Conservation (phyloP, 1,140 invertebrate genomes). For the Uloborus diversus region DNA sequence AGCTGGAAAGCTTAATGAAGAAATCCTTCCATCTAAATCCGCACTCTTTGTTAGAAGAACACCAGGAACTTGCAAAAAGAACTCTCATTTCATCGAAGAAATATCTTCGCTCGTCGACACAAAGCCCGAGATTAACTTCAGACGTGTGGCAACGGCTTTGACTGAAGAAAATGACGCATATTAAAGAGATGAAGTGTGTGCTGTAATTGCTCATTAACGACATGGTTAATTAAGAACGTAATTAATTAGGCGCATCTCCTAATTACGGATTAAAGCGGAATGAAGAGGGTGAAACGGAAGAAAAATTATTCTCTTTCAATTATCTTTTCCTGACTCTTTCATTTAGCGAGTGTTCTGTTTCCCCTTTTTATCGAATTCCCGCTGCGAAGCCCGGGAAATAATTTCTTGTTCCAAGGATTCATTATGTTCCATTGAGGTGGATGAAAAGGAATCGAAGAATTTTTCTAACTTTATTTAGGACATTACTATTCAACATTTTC, state of each 20-base stretch:
- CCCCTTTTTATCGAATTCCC: not conserved
- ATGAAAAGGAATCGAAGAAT: not conserved
- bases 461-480: too few species aligned
- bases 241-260: constrained; percentile 25
- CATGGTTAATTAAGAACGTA: constrained; percentile 36
- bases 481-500: not conserved
- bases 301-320: not conserved
- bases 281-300: not conserved
- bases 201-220: constrained; percentile 45
- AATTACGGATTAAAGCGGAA: constrained; percentile 23
- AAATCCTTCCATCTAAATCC: not conserved
- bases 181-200: not conserved
- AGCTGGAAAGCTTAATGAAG: too few species aligned
- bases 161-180: not conserved
- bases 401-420: not conserved
- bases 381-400: not conserved
- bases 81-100: not conserved
- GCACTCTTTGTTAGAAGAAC: not conserved
- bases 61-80: not conserved
- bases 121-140: not conserved
- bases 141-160: not conserved
- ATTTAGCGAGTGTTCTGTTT: not conserved
- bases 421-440: not conserved
- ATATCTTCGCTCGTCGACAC: not conserved
- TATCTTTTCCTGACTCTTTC: not conserved